A percentile compares a stretch with the other conserved stretches of the same genome.
These are phyloP conservation scores for Seira sanloemensis DNA, from an alignment of 2,888 invertebrate genomes.

Conservation along the genomic window DNA sequence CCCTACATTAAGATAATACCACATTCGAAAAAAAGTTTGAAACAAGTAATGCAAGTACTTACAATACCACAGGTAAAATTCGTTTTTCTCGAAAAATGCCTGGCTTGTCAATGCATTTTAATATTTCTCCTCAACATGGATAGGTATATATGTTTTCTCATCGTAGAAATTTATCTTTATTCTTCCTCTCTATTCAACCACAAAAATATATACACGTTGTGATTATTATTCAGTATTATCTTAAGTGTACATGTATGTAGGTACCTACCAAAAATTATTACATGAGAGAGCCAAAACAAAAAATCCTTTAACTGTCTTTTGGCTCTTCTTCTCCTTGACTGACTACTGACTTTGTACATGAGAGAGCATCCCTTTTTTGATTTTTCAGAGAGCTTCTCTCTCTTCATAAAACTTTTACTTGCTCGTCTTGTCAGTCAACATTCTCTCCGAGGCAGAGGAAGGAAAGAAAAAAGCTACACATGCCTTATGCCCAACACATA, in stretches of 20 bases:
- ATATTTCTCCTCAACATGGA: background rate
- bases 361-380: constrained; percentile 16
- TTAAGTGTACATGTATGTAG: constrained; percentile 3
- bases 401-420: constrained; percentile 46
- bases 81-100: background rate
- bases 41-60: background rate
- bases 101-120: background rate
- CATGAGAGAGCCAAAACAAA: constrained; percentile 16
- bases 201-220: background rate
- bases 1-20: constrained; percentile 15
- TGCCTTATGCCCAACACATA: constrained; percentile 2
- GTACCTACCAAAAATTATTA: constrained; percentile 12
- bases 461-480: background rate
- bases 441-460: constrained; percentile 30
- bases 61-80: constrained; percentile 2
- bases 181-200: constrained; percentile 14
- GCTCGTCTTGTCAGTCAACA: constrained; percentile 62
- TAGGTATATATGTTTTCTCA: background rate
- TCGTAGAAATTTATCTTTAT: constrained; percentile 16
- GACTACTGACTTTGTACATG: constrained; percentile 10
- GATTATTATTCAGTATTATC: constrained; percentile 7
- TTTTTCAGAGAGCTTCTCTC: constrained; percentile 8
- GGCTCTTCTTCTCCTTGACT: constrained; percentile 8
- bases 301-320: constrained; percentile 11
- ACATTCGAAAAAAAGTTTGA: background rate